Evolutionary conservation across 2,797 vertebrate species (phyloP).

Genomic region (Syngnathus acus): DNA sequence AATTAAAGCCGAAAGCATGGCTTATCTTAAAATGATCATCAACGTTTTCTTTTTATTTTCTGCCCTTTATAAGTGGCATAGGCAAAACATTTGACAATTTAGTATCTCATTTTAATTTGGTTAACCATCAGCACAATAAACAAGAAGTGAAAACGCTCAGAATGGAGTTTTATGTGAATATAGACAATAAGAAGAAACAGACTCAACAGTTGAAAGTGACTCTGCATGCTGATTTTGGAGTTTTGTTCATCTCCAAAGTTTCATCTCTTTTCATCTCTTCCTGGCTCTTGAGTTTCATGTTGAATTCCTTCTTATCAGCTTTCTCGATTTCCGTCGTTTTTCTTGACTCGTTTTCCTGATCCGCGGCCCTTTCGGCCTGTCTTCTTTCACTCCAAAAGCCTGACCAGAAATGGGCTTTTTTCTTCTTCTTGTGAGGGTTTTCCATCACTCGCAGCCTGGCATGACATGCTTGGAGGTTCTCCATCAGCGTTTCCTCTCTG

Average conservation of each 20-base stretch:
- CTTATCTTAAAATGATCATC: background rate
- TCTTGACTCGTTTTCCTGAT: background rate
- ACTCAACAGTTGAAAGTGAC: background rate
- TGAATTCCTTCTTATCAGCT: background rate
- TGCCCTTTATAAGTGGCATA: too few species aligned
- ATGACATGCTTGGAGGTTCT: background rate
- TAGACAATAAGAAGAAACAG: too few species aligned
- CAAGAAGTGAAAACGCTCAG: too few species aligned
- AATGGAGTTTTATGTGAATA: too few species aligned
- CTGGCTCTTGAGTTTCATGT: background rate
- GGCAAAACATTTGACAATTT: too few species aligned
- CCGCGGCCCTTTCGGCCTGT: background rate
- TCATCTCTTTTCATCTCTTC: background rate
- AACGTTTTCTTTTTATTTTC: too few species aligned
- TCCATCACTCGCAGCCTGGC: background rate
- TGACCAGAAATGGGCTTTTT: background rate
- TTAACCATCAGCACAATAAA: too few species aligned
- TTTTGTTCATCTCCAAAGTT: background rate
- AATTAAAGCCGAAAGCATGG: too few species aligned
- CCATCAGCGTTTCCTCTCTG: conserved; percentile 2
- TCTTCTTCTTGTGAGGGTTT: background rate
- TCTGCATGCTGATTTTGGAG: background rate
- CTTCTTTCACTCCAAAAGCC: background rate
- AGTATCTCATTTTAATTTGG: too few species aligned
- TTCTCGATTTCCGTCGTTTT: background rate